Conservation (phyloP, 2,888 invertebrate species). For the Abrostola tripartita region DNA sequence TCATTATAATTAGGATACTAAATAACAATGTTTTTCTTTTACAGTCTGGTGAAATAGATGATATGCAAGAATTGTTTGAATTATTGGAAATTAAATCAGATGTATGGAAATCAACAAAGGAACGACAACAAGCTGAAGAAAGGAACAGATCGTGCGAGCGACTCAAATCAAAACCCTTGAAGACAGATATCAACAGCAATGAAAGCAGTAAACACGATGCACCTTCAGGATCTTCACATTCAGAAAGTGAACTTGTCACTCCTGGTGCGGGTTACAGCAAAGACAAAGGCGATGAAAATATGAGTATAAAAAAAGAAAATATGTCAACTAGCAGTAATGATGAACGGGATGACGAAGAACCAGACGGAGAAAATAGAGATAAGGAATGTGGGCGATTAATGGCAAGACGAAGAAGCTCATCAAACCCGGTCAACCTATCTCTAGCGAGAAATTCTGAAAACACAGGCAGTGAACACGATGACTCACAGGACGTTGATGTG, state of each 20-base stretch:
- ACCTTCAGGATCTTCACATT: conserved; percentile 85
- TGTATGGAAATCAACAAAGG: conserved; percentile 90
- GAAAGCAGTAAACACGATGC: conserved; percentile 87
- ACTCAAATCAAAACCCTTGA: conserved; percentile 81
- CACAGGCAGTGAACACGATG: conserved; percentile 88
- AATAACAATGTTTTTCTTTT: conserved; percentile 62
- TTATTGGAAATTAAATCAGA: conserved; percentile 95
- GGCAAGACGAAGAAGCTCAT: conserved; percentile 91
- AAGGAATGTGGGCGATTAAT: conserved; percentile 85
- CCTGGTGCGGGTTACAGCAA: conserved; percentile 85
- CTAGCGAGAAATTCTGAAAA: conserved; percentile 88
- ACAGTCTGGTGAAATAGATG: conserved; percentile 93
- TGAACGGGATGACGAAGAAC: conserved; percentile 86
- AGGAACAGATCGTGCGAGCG: conserved; percentile 85
- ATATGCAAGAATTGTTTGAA: conserved; percentile 94
- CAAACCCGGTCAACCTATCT: conserved; percentile 95
- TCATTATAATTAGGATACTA: conserved; percentile 24
- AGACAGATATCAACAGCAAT: conserved; percentile 86
- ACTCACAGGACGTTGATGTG: conserved; percentile 86
- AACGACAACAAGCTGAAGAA: conserved; percentile 85
- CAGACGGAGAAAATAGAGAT: conserved; percentile 87
- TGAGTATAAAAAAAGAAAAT: conserved; percentile 86
- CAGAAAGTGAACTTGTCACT: conserved; percentile 84
- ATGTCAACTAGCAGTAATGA: conserved; percentile 87
- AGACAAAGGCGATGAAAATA: conserved; percentile 81